Conservation (phyloP, 2,888 invertebrate genomes). For the Agrochola circellaris region DNA sequence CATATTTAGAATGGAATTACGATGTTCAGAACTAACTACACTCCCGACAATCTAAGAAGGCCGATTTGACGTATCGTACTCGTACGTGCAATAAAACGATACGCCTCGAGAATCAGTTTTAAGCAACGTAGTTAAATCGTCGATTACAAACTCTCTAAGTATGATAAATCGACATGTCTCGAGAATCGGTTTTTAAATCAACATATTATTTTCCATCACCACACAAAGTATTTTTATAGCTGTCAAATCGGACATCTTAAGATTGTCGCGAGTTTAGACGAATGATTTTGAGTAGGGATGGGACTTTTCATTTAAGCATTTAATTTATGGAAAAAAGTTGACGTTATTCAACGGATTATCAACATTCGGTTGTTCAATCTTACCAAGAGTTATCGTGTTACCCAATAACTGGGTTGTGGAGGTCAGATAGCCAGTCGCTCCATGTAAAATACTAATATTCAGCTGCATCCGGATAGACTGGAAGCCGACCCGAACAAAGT, state of each 20-base stretch:
- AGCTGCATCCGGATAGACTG: background rate
- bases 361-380: background rate
- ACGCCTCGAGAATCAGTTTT: no score
- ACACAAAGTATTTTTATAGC: no score
- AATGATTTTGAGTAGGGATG: background rate
- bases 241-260: no score
- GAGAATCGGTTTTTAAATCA: no score
- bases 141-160: no score
- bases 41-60: no score
- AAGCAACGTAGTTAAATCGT: no score
- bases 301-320: background rate
- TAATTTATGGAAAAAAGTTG: background rate
- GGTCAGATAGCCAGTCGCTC: background rate
- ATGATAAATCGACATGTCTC: no score
- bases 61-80: no score
- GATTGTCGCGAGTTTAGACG: no score
- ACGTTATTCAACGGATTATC: background rate
- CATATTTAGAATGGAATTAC: constrained; percentile 39
- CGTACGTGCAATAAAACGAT: no score
- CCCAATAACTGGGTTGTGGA: background rate
- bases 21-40: background rate
- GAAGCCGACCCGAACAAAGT: background rate
- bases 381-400: background rate
- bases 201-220: no score
- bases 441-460: background rate